Evolutionary conservation across 2,113 vertebrate genomes (phyloP), one percentile per base, ranked within the genome.

Genomic region (Piaya cayana): DNA sequence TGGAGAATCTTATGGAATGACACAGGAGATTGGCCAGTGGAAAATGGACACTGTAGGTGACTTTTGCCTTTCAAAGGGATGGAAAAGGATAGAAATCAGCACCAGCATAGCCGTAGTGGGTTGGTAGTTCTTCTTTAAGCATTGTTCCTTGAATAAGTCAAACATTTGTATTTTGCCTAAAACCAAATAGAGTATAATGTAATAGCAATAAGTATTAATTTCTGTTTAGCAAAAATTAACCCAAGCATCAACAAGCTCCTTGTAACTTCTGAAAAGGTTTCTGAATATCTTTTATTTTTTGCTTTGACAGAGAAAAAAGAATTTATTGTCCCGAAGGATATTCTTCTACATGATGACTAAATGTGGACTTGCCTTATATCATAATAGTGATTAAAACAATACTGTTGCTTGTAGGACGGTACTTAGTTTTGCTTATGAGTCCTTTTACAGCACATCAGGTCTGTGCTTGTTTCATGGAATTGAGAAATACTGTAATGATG

Each of bases 291-390:
- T 90, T 67, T 30, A 50, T 3, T 26, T 30, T 88, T 59, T 42
- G 1, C 15, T 88, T 59, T 1, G 3, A 29, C 16, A 34, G 3
- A 15, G 21, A 27, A 82, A 52, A 86, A 36, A 42, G 0, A 43
- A 81, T 12, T 62, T 10, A 15, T 75, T 88, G 3, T 67, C 16
- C 25, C 63, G 50, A 60, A 56, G 45, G 6, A 6, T 69, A 11
- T 56, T 36, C 9, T 82, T 71, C 37, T 63, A 58, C 15, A 39
- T 39, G 16, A 39, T 45, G 43, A 50, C 15, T 30, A 39, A 50
- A 75, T 30, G 14, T 15, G 45, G 34, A 68, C 25, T 75, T 59
- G 16, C 8, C 19, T 34, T 39, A 56, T 36, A 58, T 6, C 0
- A 2, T 5, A 2, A 29, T 11, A 58, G 6, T 39, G 25, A 5